phyloP scores from a whole-genome alignment of 2,797 vertebrate genomes.

The Eleutherodactylus coqui region DNA sequence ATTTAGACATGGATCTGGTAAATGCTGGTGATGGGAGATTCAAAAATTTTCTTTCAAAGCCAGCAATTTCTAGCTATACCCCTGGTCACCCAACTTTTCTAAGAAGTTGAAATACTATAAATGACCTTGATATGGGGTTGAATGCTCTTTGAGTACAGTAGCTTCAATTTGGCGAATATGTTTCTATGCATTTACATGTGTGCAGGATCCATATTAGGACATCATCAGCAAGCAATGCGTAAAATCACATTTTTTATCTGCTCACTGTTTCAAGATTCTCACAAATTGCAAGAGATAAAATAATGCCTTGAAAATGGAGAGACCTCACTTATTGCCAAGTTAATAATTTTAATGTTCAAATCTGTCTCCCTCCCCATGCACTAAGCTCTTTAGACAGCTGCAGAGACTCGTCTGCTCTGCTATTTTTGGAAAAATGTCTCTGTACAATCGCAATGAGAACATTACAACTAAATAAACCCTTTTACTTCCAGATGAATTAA shows the following conservation, averaged over 20 bases:
- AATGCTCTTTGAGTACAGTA: not conserved
- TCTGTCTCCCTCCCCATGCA: constrained; percentile 47
- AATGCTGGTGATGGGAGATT: no score
- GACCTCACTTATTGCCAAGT: constrained; percentile 48
- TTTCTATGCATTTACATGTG: not conserved
- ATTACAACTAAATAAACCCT: constrained; percentile 35
- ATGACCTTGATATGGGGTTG: not conserved
- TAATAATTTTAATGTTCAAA: constrained; percentile 45
- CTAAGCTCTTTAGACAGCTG: constrained; percentile 62
- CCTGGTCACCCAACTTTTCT: no score
- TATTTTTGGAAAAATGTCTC: constrained; percentile 61
- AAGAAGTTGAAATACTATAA: no score
- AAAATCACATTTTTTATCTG: not conserved
- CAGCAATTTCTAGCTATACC: no score
- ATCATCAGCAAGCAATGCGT: not conserved
- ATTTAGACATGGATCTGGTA: no score
- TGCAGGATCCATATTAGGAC: no score
- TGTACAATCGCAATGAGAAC: constrained; percentile 61
- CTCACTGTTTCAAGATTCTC: constrained; percentile 15
- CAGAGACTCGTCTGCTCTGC: constrained; percentile 24
- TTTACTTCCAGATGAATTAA: constrained; percentile 34
- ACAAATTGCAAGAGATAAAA: constrained; percentile 21
- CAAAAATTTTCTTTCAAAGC: no score
- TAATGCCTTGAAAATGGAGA: constrained; percentile 10
- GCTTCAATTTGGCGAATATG: not conserved